Evolutionary conservation across 2,888 invertebrate genomes (phyloP).

Genomic region (Terebella lapidaria): DNA sequence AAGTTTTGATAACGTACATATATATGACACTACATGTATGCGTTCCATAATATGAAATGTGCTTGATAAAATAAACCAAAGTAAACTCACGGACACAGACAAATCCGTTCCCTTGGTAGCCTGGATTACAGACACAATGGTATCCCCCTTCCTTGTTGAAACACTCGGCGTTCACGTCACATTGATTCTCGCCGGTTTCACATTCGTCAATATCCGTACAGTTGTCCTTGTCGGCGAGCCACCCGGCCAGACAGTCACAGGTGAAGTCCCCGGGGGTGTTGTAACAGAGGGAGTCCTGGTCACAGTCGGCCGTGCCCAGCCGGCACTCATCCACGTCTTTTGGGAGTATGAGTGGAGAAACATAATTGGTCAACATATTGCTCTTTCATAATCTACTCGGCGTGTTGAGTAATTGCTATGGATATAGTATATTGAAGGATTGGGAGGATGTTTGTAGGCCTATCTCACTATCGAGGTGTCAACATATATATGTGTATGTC

Average conservation of each 20-base stretch:
- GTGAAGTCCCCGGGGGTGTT: constrained; percentile 36
- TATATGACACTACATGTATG: too few species aligned
- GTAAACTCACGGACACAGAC: constrained; percentile 2
- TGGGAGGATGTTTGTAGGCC: too few species aligned
- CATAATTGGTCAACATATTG: too few species aligned
- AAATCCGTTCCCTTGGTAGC: constrained; percentile 9
- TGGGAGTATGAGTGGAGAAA: too few species aligned
- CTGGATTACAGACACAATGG: constrained; percentile 4
- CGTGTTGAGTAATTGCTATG: too few species aligned
- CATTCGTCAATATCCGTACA: constrained; percentile 11
- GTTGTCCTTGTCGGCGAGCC: constrained; percentile 12
- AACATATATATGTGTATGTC: too few species aligned
- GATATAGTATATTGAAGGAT: too few species aligned
- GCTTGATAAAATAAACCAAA: not conserved
- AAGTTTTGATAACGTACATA: too few species aligned
- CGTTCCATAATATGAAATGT: too few species aligned
- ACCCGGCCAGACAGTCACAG: constrained; percentile 40
- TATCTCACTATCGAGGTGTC: too few species aligned
- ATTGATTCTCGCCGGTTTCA: not conserved
- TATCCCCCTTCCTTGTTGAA: constrained; percentile 5
- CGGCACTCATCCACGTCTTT: constrained; percentile 13
- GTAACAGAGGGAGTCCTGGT: constrained; percentile 29
- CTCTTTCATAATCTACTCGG: too few species aligned
- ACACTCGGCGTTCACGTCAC: constrained; percentile 5
- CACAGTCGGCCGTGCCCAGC: constrained; percentile 11